phyloP scores from a whole-genome alignment of 2,888 invertebrate species.

The Eupelmus urozonus region DNA sequence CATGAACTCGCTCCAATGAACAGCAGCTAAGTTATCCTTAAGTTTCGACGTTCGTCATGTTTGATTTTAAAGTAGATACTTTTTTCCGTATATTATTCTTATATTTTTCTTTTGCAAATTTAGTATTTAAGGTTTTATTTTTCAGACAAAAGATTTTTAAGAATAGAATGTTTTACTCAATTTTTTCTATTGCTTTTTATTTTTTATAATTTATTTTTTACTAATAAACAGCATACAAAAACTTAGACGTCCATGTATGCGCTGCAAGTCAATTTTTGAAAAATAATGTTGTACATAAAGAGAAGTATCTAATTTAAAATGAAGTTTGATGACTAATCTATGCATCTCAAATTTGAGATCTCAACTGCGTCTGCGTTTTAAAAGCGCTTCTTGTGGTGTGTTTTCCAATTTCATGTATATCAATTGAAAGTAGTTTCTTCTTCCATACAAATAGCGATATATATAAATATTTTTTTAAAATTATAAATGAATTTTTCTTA shows the following conservation, averaged over 20 bases:
- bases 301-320: not conserved
- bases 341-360: constrained; percentile 10
- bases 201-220: no score
- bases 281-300: not conserved
- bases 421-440: constrained; percentile 28
- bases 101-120: no score
- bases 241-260: no score
- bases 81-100: constrained; percentile 2
- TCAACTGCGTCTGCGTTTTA: constrained; percentile 9
- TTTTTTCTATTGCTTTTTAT: not conserved
- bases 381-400: constrained; percentile 8
- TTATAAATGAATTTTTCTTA: not conserved
- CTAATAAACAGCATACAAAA: no score
- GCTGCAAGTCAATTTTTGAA: no score
- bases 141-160: not conserved
- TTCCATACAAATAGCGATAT: constrained; percentile 29
- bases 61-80: not conserved
- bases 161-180: no score
- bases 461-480: constrained; percentile 27
- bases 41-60: not conserved
- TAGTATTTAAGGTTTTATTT: no score
- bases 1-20: constrained; percentile 78
- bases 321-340: not conserved
- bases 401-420: constrained; percentile 27
- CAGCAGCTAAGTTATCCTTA: constrained; percentile 60